phyloP scores from a whole-genome alignment of 2,113 vertebrate species.

The Phaethornis superciliosus region DNA sequence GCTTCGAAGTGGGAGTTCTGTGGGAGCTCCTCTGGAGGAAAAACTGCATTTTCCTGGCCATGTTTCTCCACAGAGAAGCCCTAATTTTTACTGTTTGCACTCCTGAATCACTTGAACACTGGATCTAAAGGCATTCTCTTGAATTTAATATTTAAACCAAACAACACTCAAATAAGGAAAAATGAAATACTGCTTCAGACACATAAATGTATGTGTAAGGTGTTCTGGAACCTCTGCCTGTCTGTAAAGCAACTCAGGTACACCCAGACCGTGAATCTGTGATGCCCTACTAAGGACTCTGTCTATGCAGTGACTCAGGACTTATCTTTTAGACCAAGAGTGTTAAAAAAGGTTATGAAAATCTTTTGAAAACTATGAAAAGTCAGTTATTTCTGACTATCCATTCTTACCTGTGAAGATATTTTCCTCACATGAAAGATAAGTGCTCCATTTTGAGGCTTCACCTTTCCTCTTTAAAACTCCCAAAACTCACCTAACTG shows the following conservation, averaged over 20 bases:
- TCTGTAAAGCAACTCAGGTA: not conserved
- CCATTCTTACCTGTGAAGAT: not conserved
- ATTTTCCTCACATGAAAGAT: not conserved
- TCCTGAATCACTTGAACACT: not conserved
- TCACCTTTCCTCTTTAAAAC: not conserved
- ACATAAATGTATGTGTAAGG: not conserved
- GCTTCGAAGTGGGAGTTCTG: not conserved
- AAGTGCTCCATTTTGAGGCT: not conserved
- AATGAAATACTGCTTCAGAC: not conserved
- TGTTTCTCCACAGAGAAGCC: not conserved
- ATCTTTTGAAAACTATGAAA: too few species aligned
- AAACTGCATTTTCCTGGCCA: not conserved
- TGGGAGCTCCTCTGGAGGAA: not conserved
- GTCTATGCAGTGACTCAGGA: not conserved
- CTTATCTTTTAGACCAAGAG: not conserved
- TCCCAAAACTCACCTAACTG: not conserved
- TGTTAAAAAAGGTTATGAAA: not conserved
- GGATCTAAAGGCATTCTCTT: not conserved
- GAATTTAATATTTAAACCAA: not conserved
- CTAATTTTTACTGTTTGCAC: not conserved
- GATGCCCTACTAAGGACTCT: not conserved
- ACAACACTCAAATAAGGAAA: not conserved
- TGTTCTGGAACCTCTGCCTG: not conserved
- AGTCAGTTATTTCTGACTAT: not conserved
- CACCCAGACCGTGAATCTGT: not conserved